Evolutionary conservation across 2,888 invertebrate species (phyloP).

Genomic region (Ennomos fuscantarius): DNA sequence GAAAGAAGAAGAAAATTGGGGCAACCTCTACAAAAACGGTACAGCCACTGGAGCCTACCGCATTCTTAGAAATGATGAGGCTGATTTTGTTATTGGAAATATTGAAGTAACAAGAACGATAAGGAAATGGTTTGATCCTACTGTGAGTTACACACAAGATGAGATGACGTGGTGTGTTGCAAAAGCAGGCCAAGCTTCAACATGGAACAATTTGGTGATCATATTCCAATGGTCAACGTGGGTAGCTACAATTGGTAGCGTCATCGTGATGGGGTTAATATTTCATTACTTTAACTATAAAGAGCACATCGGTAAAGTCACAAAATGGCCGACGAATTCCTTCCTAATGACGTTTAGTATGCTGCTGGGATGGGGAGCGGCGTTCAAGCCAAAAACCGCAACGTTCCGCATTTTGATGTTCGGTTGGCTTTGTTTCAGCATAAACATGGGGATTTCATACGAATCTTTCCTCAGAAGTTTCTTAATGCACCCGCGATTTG

Average conservation of each 20-base stretch:
- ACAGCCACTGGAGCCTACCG: constrained; percentile 70
- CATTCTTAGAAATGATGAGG: constrained; percentile 62
- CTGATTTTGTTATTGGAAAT: constrained; percentile 75
- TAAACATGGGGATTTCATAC: constrained; percentile 80
- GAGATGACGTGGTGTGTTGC: constrained; percentile 81
- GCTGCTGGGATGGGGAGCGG: constrained; percentile 76
- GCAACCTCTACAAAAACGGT: constrained; percentile 64
- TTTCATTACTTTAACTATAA: constrained; percentile 71
- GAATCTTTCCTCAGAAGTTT: constrained; percentile 81
- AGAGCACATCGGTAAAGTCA: constrained; percentile 60
- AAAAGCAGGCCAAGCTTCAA: constrained; percentile 69
- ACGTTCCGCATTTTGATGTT: constrained; percentile 76
- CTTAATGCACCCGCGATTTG: constrained; percentile 81
- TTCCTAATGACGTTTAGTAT: constrained; percentile 77
- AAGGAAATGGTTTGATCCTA: constrained; percentile 76
- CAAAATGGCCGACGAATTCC: constrained; percentile 79
- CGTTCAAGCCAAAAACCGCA: constrained; percentile 68
- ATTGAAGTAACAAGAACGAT: constrained; percentile 75
- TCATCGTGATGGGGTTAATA: constrained; percentile 66
- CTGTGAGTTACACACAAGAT: constrained; percentile 78
- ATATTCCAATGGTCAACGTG: constrained; percentile 81
- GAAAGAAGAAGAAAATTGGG: constrained; percentile 71
- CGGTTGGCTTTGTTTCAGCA: constrained; percentile 77
- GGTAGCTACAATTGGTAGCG: constrained; percentile 67
- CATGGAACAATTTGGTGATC: constrained; percentile 78